Base-by-base conservation (phyloP, 2,113 vertebrate species). In the Caranx ignobilis region DNA sequence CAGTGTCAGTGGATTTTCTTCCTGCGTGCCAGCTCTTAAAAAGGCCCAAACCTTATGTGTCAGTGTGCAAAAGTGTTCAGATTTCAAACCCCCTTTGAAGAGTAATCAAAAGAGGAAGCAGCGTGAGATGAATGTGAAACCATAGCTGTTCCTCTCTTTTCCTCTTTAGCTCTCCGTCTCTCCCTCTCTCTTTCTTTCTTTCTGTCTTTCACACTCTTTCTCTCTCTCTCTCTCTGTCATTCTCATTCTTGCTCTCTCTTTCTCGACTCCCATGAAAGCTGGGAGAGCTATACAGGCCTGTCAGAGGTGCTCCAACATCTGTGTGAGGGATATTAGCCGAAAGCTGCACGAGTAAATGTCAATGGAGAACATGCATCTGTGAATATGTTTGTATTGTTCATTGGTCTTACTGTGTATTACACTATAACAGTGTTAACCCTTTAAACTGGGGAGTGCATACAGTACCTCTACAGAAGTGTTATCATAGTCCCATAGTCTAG, bases 51-150 rank as follows among this genome's bases (percentile, higher is more conserved):
- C 85, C 79, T 47, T 81, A 77, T 71, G 79, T 89, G 88, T 86
- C 88, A 78, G 75, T 89, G 72, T 87, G 83, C 80, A 74, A 80
- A 88, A 83, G 87, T 66, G 72, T 84, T 92, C 82, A 10, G n/a
- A 86, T 91, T 91, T 89, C 88, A 90, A 85, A 83, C 79, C 13
- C 57, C 10, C 81, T 93, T 92, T 91, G 84, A 90, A 92, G 76
- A 82, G 68, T 76, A 89, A 91, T 87, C 77, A 87, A 77, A 88
- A 88, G 76, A 88, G 78, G 85, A 90, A 92, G 81, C 83, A 19
- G 71, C 63, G 68, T 88, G 81, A 84, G 83, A 90, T 86, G 67
- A 84, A 84, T 70, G 79, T 88, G 88, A 88, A 91, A 91, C 81
- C 21, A 48, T 82, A 89, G 85, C 71, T 71, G 41, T 59, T 56